phyloP scores from a whole-genome alignment of 2,797 vertebrate genomes.

The Zenarchopterus dispar region DNA sequence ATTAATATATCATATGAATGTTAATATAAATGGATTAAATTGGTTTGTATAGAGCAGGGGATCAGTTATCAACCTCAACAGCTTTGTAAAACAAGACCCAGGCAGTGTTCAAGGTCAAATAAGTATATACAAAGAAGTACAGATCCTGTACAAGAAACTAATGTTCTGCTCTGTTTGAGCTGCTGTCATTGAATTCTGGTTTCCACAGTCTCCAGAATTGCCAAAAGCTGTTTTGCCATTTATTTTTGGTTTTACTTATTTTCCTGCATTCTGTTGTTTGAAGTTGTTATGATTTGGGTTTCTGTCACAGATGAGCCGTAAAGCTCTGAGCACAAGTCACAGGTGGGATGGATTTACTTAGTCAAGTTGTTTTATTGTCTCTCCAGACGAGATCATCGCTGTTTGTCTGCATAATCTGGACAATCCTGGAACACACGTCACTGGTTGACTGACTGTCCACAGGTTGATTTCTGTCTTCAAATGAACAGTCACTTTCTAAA shows the following conservation, averaged over 20 bases:
- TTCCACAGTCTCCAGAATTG: slow-evolving; percentile 3
- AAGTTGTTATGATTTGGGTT: not conserved
- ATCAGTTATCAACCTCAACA: slow-evolving; percentile 41
- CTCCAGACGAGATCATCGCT: not conserved
- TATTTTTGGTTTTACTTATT: not conserved
- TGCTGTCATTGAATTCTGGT: slow-evolving; percentile 21
- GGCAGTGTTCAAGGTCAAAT: slow-evolving; percentile 5
- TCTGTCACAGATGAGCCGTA: not conserved
- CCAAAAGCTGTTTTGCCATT: slow-evolving; percentile 8
- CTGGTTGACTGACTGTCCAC: slow-evolving; percentile 8
- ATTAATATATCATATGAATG: slow-evolving; percentile 26
- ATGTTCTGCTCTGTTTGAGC: slow-evolving; percentile 8
- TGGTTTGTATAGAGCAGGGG: slow-evolving; percentile 18
- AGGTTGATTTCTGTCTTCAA: not conserved
- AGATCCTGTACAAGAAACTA: slow-evolving; percentile 23
- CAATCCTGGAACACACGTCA: slow-evolving; percentile 12
- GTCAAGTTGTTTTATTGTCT: slow-evolving; percentile 8
- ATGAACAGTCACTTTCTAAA: slow-evolving; percentile 4
- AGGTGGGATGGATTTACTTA: slow-evolving; percentile 16
- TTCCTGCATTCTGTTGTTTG: not conserved
- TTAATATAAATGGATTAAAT: slow-evolving; percentile 36
- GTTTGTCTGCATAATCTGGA: slow-evolving; percentile 24
- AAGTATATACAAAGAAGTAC: slow-evolving; percentile 20
- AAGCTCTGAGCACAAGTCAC: slow-evolving; percentile 7
- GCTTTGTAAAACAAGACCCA: slow-evolving; percentile 7